These are phyloP conservation scores for Mercenaria mercenaria DNA, from an alignment of 1,140 invertebrate species.

Conservation along the genomic window DNA sequence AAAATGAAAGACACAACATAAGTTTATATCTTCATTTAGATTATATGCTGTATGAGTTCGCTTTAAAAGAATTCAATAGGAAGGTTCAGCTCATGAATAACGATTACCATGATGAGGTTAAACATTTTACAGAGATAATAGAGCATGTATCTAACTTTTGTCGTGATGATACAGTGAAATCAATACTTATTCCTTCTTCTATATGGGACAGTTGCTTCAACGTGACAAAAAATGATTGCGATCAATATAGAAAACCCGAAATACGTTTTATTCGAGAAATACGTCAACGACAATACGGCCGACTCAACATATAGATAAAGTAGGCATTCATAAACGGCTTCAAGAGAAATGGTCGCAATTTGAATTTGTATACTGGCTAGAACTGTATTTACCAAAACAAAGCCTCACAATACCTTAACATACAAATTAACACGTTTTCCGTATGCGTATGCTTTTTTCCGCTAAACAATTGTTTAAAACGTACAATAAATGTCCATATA, in stretches of 20 bases:
- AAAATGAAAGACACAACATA: not conserved
- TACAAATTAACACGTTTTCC: no score
- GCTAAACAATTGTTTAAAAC: no score
- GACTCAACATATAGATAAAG: not conserved
- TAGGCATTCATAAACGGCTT: no score
- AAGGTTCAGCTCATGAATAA: constrained; percentile 15
- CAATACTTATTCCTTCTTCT: not conserved
- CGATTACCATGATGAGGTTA: constrained; percentile 50
- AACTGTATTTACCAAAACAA: no score
- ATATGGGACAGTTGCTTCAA: not conserved
- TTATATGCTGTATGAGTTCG: constrained; percentile 62
- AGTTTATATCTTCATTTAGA: constrained; percentile 47
- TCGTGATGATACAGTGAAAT: not conserved
- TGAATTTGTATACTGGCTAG: no score
- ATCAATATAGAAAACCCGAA: not conserved
- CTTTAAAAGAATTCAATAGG: constrained; percentile 38
- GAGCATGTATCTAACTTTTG: constrained; percentile 51
- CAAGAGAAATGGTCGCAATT: no score
- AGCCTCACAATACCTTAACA: no score
- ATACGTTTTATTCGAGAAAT: not conserved
- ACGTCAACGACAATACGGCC: not conserved
- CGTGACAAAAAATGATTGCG: not conserved
- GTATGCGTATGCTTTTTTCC: no score
- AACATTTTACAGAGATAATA: constrained; percentile 50
- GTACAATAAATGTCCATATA: no score